A percentile compares a stretch with the other conserved stretches of the same genome.
phyloP scores from a whole-genome alignment of 2,113 vertebrate species.

The Chloropsis hardwickii region DNA sequence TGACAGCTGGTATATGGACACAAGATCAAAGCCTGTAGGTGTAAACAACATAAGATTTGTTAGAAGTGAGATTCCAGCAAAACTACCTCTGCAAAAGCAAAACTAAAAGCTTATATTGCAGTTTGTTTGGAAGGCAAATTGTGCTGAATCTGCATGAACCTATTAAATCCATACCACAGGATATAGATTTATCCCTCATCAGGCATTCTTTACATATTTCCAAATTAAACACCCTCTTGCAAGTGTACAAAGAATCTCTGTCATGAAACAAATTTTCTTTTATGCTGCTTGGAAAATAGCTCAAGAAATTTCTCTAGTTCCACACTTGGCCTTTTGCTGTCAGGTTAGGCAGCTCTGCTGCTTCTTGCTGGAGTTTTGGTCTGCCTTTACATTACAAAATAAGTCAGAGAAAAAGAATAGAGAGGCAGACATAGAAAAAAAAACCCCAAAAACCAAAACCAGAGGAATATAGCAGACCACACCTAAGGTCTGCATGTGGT shows the following conservation, averaged over 20 bases:
- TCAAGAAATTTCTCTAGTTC: background rate
- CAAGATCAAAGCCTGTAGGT: background rate
- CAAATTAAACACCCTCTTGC: background rate
- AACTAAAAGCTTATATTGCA: background rate
- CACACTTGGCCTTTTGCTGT: background rate
- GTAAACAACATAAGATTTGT: background rate
- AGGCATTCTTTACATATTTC: background rate
- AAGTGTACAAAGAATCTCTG: background rate
- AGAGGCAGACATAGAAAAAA: background rate
- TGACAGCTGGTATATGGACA: background rate
- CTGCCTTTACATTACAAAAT: background rate
- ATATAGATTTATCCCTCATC: background rate
- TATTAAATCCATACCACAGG: background rate
- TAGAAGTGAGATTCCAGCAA: background rate
- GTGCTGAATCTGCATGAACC: background rate
- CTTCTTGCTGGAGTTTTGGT: background rate
- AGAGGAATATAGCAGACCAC: background rate
- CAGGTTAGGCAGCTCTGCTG: background rate
- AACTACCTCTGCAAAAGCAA: background rate
- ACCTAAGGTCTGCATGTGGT: background rate
- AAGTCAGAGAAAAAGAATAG: background rate
- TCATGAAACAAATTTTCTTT: background rate
- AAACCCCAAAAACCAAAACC: rapidly evolving
- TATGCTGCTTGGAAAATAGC: background rate
- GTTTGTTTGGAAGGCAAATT: background rate